Evolutionary conservation across 1,140 invertebrate species (phyloP), one percentile per base, ranked within the genome.

Genomic region (Zelostemma sp.): DNA sequence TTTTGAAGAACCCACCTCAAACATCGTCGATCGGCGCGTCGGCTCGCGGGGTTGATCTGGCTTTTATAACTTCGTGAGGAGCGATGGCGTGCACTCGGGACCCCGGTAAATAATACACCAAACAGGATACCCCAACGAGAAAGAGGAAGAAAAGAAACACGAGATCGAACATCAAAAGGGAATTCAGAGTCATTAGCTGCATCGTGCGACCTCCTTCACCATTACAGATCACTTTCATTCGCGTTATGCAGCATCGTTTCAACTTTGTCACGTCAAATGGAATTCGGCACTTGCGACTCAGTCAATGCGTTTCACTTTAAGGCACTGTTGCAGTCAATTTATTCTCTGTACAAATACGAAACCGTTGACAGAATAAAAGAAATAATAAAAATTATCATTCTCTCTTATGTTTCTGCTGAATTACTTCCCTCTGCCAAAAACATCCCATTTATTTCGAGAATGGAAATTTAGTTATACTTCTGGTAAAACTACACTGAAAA

Each of bases 141-240:
- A 93, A 93, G 74, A 93, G 87, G 85, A 93, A 93, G 85, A 93
- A 93, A 85, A 93, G 87, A 87, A 93, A 93, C 80, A 93, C 92
- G 79, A 93, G 88, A 85, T 93, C 91, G 88, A 93, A 93, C 91
- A 93, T 93, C 86, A 93, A 89, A 79, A 93, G 88, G 73, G 92
- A 93, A 86, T 93, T 93, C 85, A 93, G 88, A 87, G 91, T 92
- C 89, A 93, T 87, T 78, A 93, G 87, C 89, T 90, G 91, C 92
- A 93, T 93, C 77, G 78, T 86, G 78, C 65, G 71, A 75, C 72
- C 62, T 67, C 73, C 60, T 77, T 78, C 75, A 80, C 74, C 81
- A 83, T 82, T 72, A 82, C 82, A 78, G 35, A 11, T 11, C 74
- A 66, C 75, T 56, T 67, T 55, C 50, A 68, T 66, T 49, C 51